A percentile compares a stretch with the other conserved stretches of the same genome.
These are phyloP conservation scores for Melanotaenia boesemani DNA, from an alignment of 2,797 vertebrate species.

Conservation along the genomic window DNA sequence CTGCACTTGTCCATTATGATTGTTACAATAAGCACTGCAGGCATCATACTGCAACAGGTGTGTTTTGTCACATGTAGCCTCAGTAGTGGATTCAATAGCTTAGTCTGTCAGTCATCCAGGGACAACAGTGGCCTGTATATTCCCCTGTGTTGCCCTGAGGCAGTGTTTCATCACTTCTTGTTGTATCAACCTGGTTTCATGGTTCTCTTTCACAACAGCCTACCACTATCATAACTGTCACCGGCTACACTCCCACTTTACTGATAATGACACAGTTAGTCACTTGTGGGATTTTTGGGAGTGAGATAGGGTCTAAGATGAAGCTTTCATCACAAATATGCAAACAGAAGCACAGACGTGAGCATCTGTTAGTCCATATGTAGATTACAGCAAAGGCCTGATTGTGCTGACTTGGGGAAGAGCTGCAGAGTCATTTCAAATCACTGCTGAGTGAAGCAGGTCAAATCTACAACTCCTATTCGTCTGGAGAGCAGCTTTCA, in stretches of 20 bases:
- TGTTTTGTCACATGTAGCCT: conserved; percentile 56
- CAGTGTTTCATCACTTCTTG: conserved; percentile 46
- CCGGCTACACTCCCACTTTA: neutral
- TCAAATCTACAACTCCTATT: conserved; percentile 47
- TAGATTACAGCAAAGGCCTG: conserved; percentile 64
- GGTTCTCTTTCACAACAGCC: conserved; percentile 36
- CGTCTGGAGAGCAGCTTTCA: conserved; percentile 33
- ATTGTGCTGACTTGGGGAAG: conserved; percentile 65
- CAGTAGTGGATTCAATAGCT: conserved; percentile 53
- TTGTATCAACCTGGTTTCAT: conserved; percentile 26
- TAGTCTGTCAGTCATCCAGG: conserved; percentile 53
- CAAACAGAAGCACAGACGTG: conserved; percentile 58
- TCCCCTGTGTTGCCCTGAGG: conserved; percentile 56
- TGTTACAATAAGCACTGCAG: conserved; percentile 38
- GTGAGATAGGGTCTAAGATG: conserved; percentile 30
- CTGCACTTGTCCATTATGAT: conserved; percentile 43
- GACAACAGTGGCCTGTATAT: conserved; percentile 50
- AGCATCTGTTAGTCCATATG: conserved; percentile 75
- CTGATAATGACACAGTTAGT: conserved; percentile 21
- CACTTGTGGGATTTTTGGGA: conserved; percentile 24
- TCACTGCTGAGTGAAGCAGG: conserved; percentile 47
- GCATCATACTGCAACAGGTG: conserved; percentile 53
- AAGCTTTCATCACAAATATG: conserved; percentile 47
- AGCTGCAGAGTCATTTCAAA: conserved; percentile 53
- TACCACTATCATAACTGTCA: conserved; percentile 26